Conservation (phyloP, 2,113 vertebrate genomes). For the Labeo rohita region DNA sequence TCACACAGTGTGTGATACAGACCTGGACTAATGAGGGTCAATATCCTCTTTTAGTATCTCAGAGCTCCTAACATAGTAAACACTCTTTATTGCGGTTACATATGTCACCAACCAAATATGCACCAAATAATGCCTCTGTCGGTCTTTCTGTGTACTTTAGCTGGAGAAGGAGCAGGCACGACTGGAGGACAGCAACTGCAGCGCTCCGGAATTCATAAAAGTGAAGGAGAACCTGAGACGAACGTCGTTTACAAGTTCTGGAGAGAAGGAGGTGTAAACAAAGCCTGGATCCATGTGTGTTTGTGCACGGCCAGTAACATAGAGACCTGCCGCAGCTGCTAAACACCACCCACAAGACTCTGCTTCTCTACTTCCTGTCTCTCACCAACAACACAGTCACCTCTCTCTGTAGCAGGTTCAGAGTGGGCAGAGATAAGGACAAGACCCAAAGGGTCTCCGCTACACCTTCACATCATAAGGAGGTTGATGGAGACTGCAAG, state of each 20-base stretch:
- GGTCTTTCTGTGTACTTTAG: constrained; percentile 69
- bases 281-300: background rate
- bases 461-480: background rate
- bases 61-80: background rate
- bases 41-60: background rate
- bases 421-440: background rate
- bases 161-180: constrained; percentile 83
- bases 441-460: background rate
- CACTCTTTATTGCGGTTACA: background rate
- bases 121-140: background rate
- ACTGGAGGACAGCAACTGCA: constrained; percentile 75
- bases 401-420: background rate
- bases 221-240: constrained; percentile 92
- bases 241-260: constrained; percentile 74
- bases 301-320: constrained; percentile 31
- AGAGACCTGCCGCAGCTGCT: constrained; percentile 23
- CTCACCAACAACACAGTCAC: constrained; percentile 15
- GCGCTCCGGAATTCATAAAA: constrained; percentile 91
- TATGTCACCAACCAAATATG: background rate
- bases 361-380: constrained; percentile 37
- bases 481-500: background rate
- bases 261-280: constrained; percentile 72
- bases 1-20: background rate
- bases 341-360: constrained; percentile 11
- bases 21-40: background rate